Percentiles rank a stretch among this genome's conserved stretches.
Evolutionary conservation across 2,113 vertebrate species (phyloP).

Genomic region (Entelurus aequoreus): DNA sequence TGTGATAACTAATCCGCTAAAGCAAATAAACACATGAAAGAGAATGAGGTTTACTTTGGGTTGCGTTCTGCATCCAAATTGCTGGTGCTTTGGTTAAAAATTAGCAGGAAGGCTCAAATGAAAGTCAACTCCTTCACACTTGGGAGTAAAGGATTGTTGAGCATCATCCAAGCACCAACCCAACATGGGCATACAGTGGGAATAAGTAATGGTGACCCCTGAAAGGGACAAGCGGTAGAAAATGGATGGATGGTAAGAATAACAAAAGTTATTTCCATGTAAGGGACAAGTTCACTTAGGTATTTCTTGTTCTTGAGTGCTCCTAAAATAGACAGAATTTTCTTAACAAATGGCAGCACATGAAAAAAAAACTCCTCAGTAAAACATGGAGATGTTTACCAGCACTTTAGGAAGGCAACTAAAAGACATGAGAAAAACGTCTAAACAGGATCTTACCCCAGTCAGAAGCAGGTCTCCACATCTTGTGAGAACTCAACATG

Average conservation of each 20-base stretch:
- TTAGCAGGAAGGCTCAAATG: conserved; percentile 51
- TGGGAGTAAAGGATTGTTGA: conserved; percentile 13
- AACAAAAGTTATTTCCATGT: neutral
- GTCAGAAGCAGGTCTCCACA: conserved; percentile 25
- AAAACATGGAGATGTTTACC: neutral
- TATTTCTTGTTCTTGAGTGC: conserved; percentile 12
- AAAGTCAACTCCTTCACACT: conserved; percentile 43
- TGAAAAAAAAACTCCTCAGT: neutral
- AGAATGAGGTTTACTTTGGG: neutral
- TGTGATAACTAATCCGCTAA: neutral
- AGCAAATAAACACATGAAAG: neutral
- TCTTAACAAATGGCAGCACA: conserved; percentile 7
- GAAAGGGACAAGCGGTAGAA: too few species aligned
- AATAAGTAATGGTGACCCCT: too few species aligned
- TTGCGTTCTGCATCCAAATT: conserved; percentile 27
- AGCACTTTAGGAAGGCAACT: conserved; percentile 14
- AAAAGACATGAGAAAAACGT: neutral
- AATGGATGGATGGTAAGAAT: neutral
- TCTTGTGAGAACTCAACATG: conserved; percentile 20
- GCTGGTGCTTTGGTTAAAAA: conserved; percentile 36
- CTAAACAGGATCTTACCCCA: conserved; percentile 32
- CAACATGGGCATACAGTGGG: too few species aligned
- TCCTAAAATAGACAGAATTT: conserved; percentile 6
- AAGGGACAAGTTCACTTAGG: neutral
- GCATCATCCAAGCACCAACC: neutral